Evolutionary conservation across 2,113 vertebrate species (phyloP).

Genomic region (Laticauda colubrina): DNA sequence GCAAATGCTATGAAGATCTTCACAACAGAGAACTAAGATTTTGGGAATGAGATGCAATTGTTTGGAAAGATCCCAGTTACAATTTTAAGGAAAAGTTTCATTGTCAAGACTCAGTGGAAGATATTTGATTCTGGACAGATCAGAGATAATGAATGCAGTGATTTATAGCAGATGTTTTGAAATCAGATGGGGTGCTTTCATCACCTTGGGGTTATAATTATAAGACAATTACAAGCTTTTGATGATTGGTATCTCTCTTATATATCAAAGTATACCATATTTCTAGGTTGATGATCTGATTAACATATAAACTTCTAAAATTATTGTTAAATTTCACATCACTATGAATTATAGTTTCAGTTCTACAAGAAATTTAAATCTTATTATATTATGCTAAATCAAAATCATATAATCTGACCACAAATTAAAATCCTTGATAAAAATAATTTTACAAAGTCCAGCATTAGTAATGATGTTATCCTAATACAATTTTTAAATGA

Average conservation of each 20-base stretch:
- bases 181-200: not conserved
- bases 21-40: no score
- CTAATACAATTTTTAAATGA: not conserved
- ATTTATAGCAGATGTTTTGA: not conserved
- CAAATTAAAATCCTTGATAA: not conserved
- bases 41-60: not conserved
- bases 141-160: not conserved
- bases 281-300: conserved; percentile 14
- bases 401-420: not conserved
- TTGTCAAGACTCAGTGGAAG: not conserved
- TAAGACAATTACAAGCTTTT: conserved; percentile 23
- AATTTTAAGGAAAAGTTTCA: not conserved
- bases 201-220: not conserved
- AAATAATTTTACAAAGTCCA: not conserved
- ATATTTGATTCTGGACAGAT: not conserved
- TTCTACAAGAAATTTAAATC: not conserved
- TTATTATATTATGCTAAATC: rapidly evolving
- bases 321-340: not conserved
- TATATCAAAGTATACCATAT: not conserved
- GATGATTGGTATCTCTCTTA: not conserved
- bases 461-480: not conserved
- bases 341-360: not conserved
- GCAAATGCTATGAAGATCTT: no score
- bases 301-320: conserved; percentile 1
- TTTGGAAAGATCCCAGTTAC: not conserved